phyloP scores from a whole-genome alignment of 2,113 vertebrate species.

The Phylloscopus whistleri region DNA sequence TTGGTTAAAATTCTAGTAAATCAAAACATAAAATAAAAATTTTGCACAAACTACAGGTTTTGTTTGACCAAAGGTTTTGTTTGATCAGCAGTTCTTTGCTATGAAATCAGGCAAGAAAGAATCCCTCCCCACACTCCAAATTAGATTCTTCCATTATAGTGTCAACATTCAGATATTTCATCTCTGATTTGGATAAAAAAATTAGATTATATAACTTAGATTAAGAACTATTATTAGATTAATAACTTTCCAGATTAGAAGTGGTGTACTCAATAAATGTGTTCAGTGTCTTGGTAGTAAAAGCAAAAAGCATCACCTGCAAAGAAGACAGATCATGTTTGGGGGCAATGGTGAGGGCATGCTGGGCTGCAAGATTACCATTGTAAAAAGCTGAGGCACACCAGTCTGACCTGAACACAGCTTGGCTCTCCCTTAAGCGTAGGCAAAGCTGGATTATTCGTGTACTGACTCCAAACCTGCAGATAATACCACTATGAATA shows the following conservation, averaged over 20 bases:
- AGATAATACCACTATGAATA: not conserved
- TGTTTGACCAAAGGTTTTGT: not conserved
- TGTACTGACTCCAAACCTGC: not conserved
- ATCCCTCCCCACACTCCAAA: not conserved
- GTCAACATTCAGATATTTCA: not conserved
- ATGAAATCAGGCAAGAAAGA: not conserved
- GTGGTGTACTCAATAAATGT: accelerated
- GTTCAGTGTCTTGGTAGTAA: not conserved
- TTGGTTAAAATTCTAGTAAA: not conserved
- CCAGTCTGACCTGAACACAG: not conserved
- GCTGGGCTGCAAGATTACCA: not conserved
- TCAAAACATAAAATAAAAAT: not conserved
- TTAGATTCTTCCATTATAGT: not conserved
- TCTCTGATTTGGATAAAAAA: not conserved
- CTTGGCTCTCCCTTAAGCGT: not conserved
- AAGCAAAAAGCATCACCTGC: not conserved
- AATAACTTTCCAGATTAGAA: not conserved
- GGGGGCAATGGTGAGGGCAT: not conserved
- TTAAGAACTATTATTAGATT: too few species aligned
- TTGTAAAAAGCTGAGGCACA: not conserved
- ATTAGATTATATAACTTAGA: too few species aligned
- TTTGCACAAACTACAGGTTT: not conserved
- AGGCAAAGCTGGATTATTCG: not conserved
- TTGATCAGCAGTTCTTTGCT: not conserved
- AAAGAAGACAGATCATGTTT: not conserved